Percentiles rank a stretch among this genome's conserved stretches.
Evolutionary conservation across 2,797 vertebrate genomes (phyloP).

Genomic region (Microctenopoma lineatum): DNA sequence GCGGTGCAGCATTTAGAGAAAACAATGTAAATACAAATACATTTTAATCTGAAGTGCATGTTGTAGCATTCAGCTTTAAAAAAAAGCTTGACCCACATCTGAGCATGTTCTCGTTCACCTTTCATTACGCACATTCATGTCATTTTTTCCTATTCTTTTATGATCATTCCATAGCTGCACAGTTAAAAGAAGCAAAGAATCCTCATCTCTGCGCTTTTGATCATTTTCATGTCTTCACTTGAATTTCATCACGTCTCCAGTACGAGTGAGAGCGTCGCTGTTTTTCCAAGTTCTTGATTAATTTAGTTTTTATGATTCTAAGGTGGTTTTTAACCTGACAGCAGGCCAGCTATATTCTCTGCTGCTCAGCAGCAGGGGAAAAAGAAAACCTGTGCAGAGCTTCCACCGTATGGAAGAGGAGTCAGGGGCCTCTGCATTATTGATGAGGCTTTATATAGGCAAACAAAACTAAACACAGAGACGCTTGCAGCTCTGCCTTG

Average conservation of each 20-base stretch:
- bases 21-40: too few species aligned
- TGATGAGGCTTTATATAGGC: conserved; percentile 81
- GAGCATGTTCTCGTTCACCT: not conserved
- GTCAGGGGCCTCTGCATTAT: conserved; percentile 79
- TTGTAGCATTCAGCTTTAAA: not conserved
- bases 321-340: conserved; percentile 26
- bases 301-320: conserved; percentile 2
- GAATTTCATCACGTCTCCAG: conserved; percentile 18
- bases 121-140: not conserved
- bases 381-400: conserved; percentile 55
- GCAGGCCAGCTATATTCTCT: conserved; percentile 33
- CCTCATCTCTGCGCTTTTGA: not conserved
- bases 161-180: conserved; percentile 6
- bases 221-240: conserved; percentile 16
- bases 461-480: conserved; percentile 79
- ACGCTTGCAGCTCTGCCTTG: conserved; percentile 64
- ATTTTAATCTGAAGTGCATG: not conserved
- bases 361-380: conserved; percentile 35
- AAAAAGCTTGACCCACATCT: conserved; percentile 11
- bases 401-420: conserved; percentile 73
- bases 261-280: not conserved
- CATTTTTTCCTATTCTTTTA: conserved; percentile 4
- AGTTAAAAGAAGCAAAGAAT: not conserved
- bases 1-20: too few species aligned
- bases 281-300: conserved; percentile 25